Evolutionary conservation across 2,113 vertebrate genomes (phyloP).

Genomic region (Siphamia tubifer): DNA sequence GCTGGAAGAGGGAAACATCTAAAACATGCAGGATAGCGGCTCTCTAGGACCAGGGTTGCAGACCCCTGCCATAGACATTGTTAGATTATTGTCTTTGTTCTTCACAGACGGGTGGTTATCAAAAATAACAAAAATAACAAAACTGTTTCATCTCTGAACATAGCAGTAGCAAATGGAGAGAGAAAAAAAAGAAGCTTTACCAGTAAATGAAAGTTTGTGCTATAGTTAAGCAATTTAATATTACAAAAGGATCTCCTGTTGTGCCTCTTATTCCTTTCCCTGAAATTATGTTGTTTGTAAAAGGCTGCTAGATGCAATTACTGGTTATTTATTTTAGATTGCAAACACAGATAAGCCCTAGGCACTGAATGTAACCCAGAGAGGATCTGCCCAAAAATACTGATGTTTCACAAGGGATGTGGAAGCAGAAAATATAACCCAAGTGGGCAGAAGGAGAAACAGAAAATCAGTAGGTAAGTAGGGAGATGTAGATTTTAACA

Average conservation of each 20-base stretch:
- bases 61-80: neutral
- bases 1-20: too few relatives aligned
- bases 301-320: conserved; percentile 16
- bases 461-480: neutral
- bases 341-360: conserved; percentile 30
- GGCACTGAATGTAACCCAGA: neutral
- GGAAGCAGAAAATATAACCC: conserved; percentile 28
- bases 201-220: neutral
- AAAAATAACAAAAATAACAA: too few relatives aligned
- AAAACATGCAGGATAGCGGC: too few relatives aligned
- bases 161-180: neutral
- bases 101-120: too few relatives aligned
- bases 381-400: conserved; percentile 7
- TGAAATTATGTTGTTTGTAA: conserved; percentile 25
- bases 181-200: neutral
- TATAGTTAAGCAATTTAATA: neutral
- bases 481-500: too few relatives aligned
- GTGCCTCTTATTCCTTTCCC: conserved; percentile 4
- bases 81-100: neutral
- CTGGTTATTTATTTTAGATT: conserved; percentile 25
- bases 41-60: too few relatives aligned
- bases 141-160: neutral
- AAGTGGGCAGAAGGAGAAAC: conserved; percentile 7
- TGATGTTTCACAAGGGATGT: neutral
- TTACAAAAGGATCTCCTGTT: neutral